These are phyloP conservation scores for Clarias platycephalus DNA, from an alignment of 2,797 vertebrate genomes.

Conservation along the genomic window DNA sequence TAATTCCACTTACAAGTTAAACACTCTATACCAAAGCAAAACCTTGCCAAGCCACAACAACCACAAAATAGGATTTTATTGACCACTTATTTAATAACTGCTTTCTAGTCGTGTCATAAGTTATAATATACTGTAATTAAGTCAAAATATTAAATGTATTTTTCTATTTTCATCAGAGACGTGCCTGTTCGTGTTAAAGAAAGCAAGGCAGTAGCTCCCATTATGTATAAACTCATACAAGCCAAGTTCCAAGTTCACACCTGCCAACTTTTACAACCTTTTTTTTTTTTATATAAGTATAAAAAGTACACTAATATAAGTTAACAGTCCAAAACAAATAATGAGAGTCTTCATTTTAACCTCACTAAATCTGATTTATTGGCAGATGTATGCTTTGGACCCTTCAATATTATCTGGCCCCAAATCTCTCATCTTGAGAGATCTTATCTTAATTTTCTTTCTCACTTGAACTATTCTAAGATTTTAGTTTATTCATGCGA, in stretches of 20 bases:
- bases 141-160: background rate
- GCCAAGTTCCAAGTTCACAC: background rate
- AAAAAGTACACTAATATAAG: background rate
- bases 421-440: no score
- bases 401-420: no score
- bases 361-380: background rate
- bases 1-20: background rate
- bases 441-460: no score
- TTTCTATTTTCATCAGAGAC: background rate
- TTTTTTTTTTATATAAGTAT: background rate
- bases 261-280: background rate
- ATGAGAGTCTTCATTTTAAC: background rate
- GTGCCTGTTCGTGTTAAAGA: background rate
- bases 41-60: background rate
- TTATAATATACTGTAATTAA: no score
- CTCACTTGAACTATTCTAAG: no score
- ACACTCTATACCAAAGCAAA: background rate
- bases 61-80: background rate
- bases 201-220: background rate
- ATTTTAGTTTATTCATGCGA: no score
- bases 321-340: background rate
- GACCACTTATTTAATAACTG: background rate
- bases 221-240: background rate
- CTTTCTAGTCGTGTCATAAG: background rate
- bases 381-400: no score